Evolutionary conservation across 2,797 vertebrate species (phyloP).

Genomic region (Lemur catta): DNA sequence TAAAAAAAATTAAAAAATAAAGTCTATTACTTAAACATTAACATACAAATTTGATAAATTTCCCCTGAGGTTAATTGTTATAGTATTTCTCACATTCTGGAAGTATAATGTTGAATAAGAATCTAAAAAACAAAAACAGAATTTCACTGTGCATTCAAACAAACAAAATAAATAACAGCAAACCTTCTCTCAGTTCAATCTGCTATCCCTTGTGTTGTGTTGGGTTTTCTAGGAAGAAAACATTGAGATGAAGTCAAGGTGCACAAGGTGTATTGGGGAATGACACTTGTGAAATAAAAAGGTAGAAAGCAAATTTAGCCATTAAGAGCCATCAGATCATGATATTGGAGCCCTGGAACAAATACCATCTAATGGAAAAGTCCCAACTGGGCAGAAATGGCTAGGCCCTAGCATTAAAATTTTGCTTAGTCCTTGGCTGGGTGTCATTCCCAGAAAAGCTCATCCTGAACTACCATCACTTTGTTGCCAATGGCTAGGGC

Average conservation of each 20-base stretch:
- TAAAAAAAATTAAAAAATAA: background rate
- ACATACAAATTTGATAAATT: background rate
- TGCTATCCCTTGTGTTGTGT: background rate
- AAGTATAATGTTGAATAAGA: background rate
- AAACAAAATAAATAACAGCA: background rate
- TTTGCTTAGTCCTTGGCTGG: background rate
- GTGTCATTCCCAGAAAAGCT: background rate
- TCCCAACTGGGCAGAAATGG: background rate
- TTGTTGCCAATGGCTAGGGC: background rate
- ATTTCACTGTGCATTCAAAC: background rate
- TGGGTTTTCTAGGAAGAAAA: background rate
- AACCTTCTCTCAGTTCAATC: background rate
- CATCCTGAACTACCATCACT: rapidly evolving
- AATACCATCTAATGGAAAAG: background rate
- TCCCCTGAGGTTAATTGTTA: background rate
- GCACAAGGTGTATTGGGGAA: background rate
- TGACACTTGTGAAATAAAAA: background rate
- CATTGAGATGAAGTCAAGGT: background rate
- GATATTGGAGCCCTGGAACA: background rate
- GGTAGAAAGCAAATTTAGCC: background rate
- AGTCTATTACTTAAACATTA: background rate
- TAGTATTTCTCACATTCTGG: background rate
- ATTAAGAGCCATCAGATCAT: background rate
- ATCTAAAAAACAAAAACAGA: background rate
- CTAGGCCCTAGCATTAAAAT: too few species aligned